phyloP scores from a whole-genome alignment of 2,888 invertebrate species.

The Pinctada fucata region DNA sequence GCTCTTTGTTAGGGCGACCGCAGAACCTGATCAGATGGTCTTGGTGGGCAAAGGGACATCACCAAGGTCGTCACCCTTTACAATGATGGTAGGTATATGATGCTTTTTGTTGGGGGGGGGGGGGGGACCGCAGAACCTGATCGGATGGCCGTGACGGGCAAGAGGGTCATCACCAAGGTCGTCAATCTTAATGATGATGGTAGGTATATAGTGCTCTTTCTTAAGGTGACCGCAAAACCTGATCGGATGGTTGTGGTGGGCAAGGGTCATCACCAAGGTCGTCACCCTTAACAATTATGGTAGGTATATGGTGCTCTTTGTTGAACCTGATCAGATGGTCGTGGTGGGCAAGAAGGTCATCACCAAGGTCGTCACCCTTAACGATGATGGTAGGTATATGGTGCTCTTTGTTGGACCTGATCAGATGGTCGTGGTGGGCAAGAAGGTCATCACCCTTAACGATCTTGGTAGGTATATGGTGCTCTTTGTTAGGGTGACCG shows the following conservation, averaged over 20 bases:
- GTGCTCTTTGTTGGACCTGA: too few species aligned
- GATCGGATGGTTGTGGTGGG: slow-evolving; percentile 76
- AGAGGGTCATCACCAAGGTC: slow-evolving; percentile 80
- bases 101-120: slow-evolving; percentile 52
- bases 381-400: slow-evolving; percentile 79
- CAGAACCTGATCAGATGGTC: slow-evolving; percentile 61
- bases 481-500: slow-evolving; percentile 80
- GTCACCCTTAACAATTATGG: slow-evolving; percentile 81
- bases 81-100: slow-evolving; percentile 80
- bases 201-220: slow-evolving; percentile 80
- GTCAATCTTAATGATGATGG: slow-evolving; percentile 81
- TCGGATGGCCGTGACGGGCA: slow-evolving; percentile 76
- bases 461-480: slow-evolving; percentile 76
- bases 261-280: slow-evolving; percentile 79
- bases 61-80: slow-evolving; percentile 81
- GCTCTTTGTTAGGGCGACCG: slow-evolving; percentile 8
- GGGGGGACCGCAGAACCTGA: slow-evolving; percentile 75
- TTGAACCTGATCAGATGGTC: slow-evolving; percentile 60
- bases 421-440: too few species aligned
- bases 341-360: slow-evolving; percentile 79
- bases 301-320: slow-evolving; percentile 60
- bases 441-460: too few species aligned
- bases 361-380: slow-evolving; percentile 80
- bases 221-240: slow-evolving; percentile 76
- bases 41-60: slow-evolving; percentile 79